Percentiles rank a stretch among this genome's conserved stretches.
Evolutionary conservation across 1,140 invertebrate species (phyloP).

Genomic region (Atta colombica): DNA sequence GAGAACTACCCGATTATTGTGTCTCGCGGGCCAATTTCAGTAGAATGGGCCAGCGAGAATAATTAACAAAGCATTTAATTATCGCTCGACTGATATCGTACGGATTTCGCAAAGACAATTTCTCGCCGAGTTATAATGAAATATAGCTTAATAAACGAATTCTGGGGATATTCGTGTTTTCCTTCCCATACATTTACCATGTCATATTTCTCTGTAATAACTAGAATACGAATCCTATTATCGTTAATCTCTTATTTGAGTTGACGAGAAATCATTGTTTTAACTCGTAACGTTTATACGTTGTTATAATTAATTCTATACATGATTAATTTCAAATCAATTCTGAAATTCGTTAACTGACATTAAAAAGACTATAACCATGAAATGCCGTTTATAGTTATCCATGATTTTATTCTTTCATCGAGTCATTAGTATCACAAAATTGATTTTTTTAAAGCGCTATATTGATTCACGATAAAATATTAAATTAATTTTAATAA

Average conservation of each 20-base stretch:
- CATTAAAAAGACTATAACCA: not conserved
- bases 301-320: conserved; percentile 31
- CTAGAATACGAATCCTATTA: conserved; percentile 55
- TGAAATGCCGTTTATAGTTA: not conserved
- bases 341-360: not conserved
- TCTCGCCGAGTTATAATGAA: conserved; percentile 41
- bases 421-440: not conserved
- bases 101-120: conserved; percentile 51
- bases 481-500: conserved; percentile 17
- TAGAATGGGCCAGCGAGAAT: conserved; percentile 50
- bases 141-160: conserved; percentile 58
- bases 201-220: conserved; percentile 42
- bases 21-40: conserved; percentile 59
- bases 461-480: not conserved
- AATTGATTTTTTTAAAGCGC: not conserved
- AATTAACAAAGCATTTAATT: conserved; percentile 73
- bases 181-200: conserved; percentile 37
- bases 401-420: conserved; percentile 1
- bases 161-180: conserved; percentile 39
- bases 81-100: conserved; percentile 47
- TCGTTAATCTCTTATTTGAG: conserved; percentile 48
- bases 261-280: conserved; percentile 36
- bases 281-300: conserved; percentile 18
- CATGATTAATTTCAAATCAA: conserved; percentile 24
- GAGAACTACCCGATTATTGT: conserved; percentile 61